phyloP scores from a whole-genome alignment of 2,797 vertebrate genomes.

The Thamnophis elegans region DNA sequence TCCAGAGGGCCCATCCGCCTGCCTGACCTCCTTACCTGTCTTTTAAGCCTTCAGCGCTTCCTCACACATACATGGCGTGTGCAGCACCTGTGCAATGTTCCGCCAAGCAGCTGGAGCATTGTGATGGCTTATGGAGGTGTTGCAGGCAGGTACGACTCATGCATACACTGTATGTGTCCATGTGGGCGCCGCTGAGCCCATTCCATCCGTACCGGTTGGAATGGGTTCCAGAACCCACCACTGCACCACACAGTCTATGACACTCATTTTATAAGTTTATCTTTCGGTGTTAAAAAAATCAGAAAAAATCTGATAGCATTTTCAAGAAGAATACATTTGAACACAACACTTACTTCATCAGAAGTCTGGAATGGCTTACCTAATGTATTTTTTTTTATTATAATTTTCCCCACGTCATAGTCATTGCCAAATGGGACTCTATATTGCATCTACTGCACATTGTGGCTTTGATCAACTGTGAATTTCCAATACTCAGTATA shows the following conservation, averaged over 20 bases:
- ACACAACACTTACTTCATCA: not conserved
- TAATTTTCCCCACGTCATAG: not conserved
- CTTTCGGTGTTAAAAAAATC: not conserved
- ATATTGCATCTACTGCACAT: not conserved
- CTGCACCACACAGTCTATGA: not conserved
- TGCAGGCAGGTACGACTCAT: too few species aligned
- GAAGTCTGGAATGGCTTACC: not conserved
- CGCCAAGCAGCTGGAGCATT: too few species aligned
- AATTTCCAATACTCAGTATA: not conserved
- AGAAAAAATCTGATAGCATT: not conserved
- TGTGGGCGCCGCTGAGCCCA: too few species aligned
- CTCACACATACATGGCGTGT: too few species aligned
- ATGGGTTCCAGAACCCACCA: too few species aligned
- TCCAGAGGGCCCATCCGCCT: too few species aligned
- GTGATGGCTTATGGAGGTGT: too few species aligned
- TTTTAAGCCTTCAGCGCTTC: too few species aligned
- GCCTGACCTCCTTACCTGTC: too few species aligned
- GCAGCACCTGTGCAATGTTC: too few species aligned
- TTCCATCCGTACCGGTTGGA: too few species aligned
- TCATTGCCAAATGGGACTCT: not conserved
- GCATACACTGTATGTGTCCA: too few species aligned
- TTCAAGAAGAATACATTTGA: not conserved
- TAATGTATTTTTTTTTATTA: not conserved
- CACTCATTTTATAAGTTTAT: not conserved
- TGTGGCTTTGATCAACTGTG: not conserved